Base-by-base conservation (phyloP, 2,113 vertebrate genomes). In the Vulpes ferrilata region DNA sequence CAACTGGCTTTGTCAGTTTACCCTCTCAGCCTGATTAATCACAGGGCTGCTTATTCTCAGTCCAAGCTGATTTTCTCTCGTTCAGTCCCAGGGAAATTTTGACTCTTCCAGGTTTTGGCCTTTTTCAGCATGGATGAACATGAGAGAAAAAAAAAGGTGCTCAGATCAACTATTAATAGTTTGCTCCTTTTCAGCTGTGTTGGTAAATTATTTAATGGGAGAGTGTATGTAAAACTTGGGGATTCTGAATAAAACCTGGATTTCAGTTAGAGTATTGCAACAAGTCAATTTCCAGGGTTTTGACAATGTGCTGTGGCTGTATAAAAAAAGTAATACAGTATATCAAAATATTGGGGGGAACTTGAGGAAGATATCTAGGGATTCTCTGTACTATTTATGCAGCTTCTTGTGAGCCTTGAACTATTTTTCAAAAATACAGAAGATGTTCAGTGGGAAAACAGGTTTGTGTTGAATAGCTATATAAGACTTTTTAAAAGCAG, bases 121-220 rank as follows among this genome's bases (percentile, higher is more conserved):
- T 64, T 95, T 84, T 97, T 88, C 64, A 89, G 30, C 57, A 43
- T 65, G 38, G 10, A 8, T 84, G 19, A 17, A 71, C 20, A 78
- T 32, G n/a, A 81, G 76, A 35, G n/a, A 79, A 81, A 43, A 86
- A 85, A 13, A 67, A 67, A 35, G 80, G 83, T 15, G 76, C 20
- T 90, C 71, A 81, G 62, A 78, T 81, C 35, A 96, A 78, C 16
- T 78, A 95, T 91, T 23, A 88, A 65, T 87, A 87, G 20, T 84
- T 96, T 95, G 17, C 30, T 35, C 69, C 27, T 94, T 95, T 96
- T 94, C 71, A 90, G 51, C 30, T 19, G 13, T 85, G 25, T 55
- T 96, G 78, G 60, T 32, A 90, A 88, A 94, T 94, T 94, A 84
- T 83, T 95, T 92, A 79, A 90, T 76, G 51, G 78, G 79, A 80